A percentile compares a stretch with the other conserved stretches of the same genome.
Evolutionary conservation across 2,888 invertebrate genomes (phyloP).

Genomic region (Lasioglossum zephyrum): DNA sequence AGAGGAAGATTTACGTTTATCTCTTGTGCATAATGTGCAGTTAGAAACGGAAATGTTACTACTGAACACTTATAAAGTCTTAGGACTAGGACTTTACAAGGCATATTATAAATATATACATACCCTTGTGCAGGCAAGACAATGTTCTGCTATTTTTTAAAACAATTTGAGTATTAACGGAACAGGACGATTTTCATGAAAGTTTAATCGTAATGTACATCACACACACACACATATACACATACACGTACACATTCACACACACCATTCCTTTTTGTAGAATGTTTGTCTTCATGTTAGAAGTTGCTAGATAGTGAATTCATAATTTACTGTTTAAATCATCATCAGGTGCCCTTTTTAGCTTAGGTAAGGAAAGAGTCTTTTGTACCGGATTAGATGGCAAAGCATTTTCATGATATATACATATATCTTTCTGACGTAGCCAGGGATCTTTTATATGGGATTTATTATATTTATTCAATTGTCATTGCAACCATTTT

Average conservation of each 20-base stretch:
- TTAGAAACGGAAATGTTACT: conserved; percentile 37
- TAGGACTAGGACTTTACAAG: conserved; percentile 36
- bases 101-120: conserved; percentile 37
- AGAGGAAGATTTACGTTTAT: conserved; percentile 27
- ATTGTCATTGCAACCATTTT: conserved; percentile 49
- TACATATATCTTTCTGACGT: conserved; percentile 42
- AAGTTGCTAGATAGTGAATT: conserved; percentile 59
- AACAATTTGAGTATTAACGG: conserved; percentile 57
- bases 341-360: conserved; percentile 61
- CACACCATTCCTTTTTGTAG: conserved; percentile 67
- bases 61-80: conserved; percentile 47
- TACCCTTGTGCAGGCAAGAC: conserved; percentile 35
- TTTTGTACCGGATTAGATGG: conserved; percentile 62
- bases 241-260: neutral
- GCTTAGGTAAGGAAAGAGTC: conserved; percentile 42
- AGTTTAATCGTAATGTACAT: conserved; percentile 62
- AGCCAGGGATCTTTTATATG: conserved; percentile 52
- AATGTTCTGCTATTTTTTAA: conserved; percentile 60
- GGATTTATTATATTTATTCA: conserved; percentile 48
- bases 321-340: conserved; percentile 59
- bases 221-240: neutral
- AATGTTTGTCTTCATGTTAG: conserved; percentile 65
- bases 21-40: conserved; percentile 57
- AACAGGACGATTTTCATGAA: conserved; percentile 55
- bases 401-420: conserved; percentile 53